Evolutionary conservation across 1,140 invertebrate genomes (phyloP).

Genomic region (Nasonia giraulti): DNA sequence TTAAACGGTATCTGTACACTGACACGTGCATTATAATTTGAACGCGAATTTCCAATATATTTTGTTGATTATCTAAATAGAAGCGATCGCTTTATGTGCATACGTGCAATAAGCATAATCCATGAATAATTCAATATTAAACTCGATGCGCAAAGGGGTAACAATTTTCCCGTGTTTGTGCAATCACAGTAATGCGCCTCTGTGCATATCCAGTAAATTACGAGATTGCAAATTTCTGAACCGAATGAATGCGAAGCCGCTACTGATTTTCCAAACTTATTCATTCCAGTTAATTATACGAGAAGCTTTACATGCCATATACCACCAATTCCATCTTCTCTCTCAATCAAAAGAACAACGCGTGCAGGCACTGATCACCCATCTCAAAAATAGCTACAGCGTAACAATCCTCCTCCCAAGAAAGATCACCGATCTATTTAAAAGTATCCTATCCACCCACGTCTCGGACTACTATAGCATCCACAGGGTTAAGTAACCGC

Average conservation of each 20-base stretch:
- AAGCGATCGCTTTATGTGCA: not conserved
- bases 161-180: not conserved
- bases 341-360: not conserved
- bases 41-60: too few species aligned
- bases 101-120: not conserved
- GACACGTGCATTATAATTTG: not conserved
- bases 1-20: too few species aligned
- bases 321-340: too few species aligned
- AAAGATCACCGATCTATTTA: constrained; percentile 10
- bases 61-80: not conserved
- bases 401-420: too few species aligned
- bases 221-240: not conserved
- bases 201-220: not conserved
- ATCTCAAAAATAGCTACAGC: too few species aligned
- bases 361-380: not conserved
- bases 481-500: not conserved
- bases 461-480: not conserved
- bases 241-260: not conserved
- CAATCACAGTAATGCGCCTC: not conserved
- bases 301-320: not conserved
- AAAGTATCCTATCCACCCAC: constrained; percentile 20
- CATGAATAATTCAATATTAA: not conserved
- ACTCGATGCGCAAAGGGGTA: not conserved
- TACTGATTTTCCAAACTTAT: too few species aligned
- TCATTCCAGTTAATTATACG: too few species aligned